Evolutionary conservation across 2,797 vertebrate species (phyloP).

Genomic region (Trachurus trachurus): DNA sequence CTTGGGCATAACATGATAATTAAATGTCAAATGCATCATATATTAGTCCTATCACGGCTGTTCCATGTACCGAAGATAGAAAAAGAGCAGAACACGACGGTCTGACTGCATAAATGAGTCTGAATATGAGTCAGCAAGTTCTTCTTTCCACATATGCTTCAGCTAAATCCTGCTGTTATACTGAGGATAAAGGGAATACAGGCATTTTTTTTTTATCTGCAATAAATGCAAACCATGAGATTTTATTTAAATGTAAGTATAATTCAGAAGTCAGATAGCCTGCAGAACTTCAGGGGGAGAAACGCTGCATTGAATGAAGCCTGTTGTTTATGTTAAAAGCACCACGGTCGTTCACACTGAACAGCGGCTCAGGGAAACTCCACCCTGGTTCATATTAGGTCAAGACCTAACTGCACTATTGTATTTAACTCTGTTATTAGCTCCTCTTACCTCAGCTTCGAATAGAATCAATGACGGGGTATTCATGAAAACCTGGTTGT

Average conservation of each 20-base stretch:
- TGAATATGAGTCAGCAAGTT: not conserved
- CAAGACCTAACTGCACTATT: not conserved
- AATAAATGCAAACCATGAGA: not conserved
- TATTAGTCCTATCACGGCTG: not conserved
- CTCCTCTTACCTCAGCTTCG: not conserved
- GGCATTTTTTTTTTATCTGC: too few species aligned
- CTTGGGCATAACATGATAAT: constrained; percentile 20
- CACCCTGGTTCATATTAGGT: not conserved
- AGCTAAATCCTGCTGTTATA: not conserved
- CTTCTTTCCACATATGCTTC: not conserved
- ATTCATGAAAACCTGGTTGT: not conserved
- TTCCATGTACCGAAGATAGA: not conserved
- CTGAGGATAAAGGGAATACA: not conserved
- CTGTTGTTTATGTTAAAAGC: not conserved
- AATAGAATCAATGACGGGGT: not conserved
- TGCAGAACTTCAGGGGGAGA: not conserved
- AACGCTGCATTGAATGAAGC: not conserved
- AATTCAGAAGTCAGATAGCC: too few species aligned
- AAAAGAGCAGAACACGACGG: not conserved
- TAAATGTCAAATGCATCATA: constrained; percentile 20
- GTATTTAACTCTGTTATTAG: not conserved
- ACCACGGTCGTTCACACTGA: not conserved
- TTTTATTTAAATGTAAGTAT: not conserved
- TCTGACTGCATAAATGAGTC: not conserved
- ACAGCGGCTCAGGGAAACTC: not conserved